Evolutionary conservation across 1,140 invertebrate species (phyloP).

Genomic region (Aphis gossypii): DNA sequence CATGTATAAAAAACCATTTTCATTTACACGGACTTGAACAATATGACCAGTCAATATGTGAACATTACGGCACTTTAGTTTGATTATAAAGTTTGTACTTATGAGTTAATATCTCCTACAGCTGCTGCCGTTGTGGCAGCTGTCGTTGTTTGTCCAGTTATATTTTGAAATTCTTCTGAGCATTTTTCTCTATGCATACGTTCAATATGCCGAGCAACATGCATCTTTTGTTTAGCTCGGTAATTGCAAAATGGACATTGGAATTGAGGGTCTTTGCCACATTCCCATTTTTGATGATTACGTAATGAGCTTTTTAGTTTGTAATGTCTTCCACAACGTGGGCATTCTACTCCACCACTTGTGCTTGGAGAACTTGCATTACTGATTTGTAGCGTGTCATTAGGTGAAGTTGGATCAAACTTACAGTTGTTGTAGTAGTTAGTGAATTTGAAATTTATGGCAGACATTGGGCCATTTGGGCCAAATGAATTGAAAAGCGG

Average conservation of each 20-base stretch:
- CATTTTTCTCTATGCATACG: slow-evolving; percentile 79
- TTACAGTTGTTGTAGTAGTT: slow-evolving; percentile 57
- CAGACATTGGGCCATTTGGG: slow-evolving; percentile 53
- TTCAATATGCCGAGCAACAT: slow-evolving; percentile 79
- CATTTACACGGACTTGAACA: slow-evolving; percentile 52
- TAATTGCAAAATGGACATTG: slow-evolving; percentile 83
- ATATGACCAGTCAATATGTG: slow-evolving; percentile 53
- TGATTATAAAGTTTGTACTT: slow-evolving; percentile 42
- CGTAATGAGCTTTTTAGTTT: slow-evolving; percentile 83
- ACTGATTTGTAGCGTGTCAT: slow-evolving; percentile 46
- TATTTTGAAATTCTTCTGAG: slow-evolving; percentile 55
- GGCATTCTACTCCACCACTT: slow-evolving; percentile 70
- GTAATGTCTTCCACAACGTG: slow-evolving; percentile 81
- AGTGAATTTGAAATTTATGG: slow-evolving; percentile 57
- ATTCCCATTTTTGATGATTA: slow-evolving; percentile 88
- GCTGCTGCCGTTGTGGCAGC: slow-evolving; percentile 17
- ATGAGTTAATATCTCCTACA: slow-evolving; percentile 48
- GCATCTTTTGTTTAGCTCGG: slow-evolving; percentile 84
- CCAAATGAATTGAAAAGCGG: slow-evolving; percentile 56
- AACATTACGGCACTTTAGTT: slow-evolving; percentile 53
- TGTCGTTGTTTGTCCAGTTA: slow-evolving; percentile 41
- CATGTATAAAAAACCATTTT: slow-evolving; percentile 45
- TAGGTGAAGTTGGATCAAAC: slow-evolving; percentile 48
- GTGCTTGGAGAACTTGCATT: slow-evolving; percentile 57
- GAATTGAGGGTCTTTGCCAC: slow-evolving; percentile 83